Evolutionary conservation across 1,140 invertebrate genomes (phyloP).

Genomic region (Drosophila ficusphila): DNA sequence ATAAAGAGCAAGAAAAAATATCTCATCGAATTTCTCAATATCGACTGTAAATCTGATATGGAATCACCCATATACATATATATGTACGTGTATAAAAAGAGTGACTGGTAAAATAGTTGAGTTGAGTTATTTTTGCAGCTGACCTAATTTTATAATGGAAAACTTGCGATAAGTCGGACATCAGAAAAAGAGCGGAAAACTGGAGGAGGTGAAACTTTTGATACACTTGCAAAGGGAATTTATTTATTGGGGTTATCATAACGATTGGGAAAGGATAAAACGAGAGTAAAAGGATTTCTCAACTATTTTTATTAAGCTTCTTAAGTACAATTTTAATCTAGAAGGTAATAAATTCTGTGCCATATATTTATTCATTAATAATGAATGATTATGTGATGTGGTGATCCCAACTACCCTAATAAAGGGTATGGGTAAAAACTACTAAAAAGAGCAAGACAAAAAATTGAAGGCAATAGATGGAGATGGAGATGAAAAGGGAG

Average conservation of each 20-base stretch:
- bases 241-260: too few species aligned
- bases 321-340: too few species aligned
- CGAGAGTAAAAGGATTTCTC: too few species aligned
- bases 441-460: slow-evolving; percentile 22
- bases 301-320: too few species aligned
- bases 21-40: too few species aligned
- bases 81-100: slow-evolving; percentile 52
- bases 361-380: too few species aligned
- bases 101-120: slow-evolving; percentile 70
- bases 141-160: slow-evolving; percentile 83
- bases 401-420: too few species aligned
- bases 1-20: too few species aligned
- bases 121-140: slow-evolving; percentile 82
- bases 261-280: too few species aligned
- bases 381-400: background rate
- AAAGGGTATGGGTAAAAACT: slow-evolving; percentile 9
- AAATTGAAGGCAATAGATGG: slow-evolving; percentile 28
- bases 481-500: slow-evolving; percentile 12
- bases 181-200: slow-evolving; percentile 26
- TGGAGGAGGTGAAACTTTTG: background rate
- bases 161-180: slow-evolving; percentile 77
- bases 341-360: too few species aligned
- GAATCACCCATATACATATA: too few species aligned
- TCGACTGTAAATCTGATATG: too few species aligned
- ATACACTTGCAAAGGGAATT: slow-evolving; percentile 5